These are phyloP conservation scores for Platysteira castanea DNA, from an alignment of 2,113 vertebrate species.

Conservation along the genomic window DNA sequence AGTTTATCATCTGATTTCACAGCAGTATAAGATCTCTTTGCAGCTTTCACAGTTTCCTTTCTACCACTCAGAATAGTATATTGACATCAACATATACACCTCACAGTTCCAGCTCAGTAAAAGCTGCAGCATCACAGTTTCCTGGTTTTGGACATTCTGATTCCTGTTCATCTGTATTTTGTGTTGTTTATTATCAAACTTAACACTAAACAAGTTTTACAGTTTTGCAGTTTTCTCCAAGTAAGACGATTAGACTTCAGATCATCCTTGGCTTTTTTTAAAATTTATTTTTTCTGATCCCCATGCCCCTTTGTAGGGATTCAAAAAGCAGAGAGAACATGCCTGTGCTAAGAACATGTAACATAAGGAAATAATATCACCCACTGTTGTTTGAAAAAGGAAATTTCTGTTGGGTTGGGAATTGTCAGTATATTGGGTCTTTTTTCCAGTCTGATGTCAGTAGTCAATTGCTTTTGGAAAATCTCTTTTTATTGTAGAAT, in stretches of 20 bases:
- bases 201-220: neutral
- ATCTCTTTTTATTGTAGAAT: neutral
- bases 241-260: neutral
- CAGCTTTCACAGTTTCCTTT: neutral
- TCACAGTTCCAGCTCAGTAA: neutral
- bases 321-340: neutral
- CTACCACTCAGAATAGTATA: neutral
- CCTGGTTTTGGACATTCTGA: neutral
- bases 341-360: neutral
- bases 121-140: neutral
- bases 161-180: neutral
- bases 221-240: neutral
- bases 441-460: neutral
- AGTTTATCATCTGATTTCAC: neutral
- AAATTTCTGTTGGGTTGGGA: neutral
- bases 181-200: neutral
- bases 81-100: neutral
- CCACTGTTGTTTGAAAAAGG: neutral
- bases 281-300: neutral
- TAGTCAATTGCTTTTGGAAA: neutral
- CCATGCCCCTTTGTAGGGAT: neutral
- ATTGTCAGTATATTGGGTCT: neutral
- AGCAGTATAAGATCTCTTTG: neutral
- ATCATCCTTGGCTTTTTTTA: neutral
- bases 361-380: neutral